These are phyloP conservation scores for Morone saxatilis DNA, from an alignment of 2,113 vertebrate species.

Conservation along the genomic window DNA sequence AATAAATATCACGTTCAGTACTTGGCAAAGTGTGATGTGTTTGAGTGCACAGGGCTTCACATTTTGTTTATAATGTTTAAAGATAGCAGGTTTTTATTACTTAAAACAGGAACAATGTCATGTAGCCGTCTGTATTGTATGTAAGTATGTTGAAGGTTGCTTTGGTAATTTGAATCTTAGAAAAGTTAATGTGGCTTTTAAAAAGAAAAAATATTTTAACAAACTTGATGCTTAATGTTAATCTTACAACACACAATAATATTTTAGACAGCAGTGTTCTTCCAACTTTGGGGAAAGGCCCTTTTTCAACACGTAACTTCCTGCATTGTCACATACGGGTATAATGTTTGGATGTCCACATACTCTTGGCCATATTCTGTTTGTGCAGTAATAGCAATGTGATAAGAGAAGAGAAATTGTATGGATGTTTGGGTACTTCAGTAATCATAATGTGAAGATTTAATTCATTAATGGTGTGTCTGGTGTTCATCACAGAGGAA, in stretches of 20 bases:
- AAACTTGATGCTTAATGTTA: no score
- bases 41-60: background rate
- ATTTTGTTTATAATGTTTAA: no score
- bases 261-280: background rate
- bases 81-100: background rate
- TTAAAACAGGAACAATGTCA: no score
- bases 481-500: conserved; percentile 88
- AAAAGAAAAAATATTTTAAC: no score
- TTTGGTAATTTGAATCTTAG: no score
- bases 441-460: background rate
- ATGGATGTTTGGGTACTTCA: background rate
- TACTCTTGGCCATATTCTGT: background rate
- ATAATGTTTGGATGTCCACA: background rate
- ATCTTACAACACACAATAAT: background rate
- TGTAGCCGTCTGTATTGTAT: no score
- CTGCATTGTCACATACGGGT: background rate
- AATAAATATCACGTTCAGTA: no score
- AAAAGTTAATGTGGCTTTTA: no score
- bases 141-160: no score
- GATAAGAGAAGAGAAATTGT: background rate
- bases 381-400: background rate
- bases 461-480: background rate
- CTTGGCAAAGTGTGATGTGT: background rate
- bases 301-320: no score
- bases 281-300: background rate